Base-by-base conservation (phyloP, 2,797 vertebrate genomes). In the Silurus aristotelis region DNA sequence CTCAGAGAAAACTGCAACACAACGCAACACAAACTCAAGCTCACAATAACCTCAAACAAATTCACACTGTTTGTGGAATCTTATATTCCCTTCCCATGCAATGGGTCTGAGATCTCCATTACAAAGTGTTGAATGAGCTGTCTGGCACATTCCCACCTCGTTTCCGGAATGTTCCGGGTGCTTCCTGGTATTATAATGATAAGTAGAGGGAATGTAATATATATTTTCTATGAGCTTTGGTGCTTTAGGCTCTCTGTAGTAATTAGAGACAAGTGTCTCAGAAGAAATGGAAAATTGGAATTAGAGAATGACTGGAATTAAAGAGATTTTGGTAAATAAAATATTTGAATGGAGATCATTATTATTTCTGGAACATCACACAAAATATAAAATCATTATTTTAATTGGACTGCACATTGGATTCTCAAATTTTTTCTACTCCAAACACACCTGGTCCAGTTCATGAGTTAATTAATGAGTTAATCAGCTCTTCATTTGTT, bases 1-100 rank as follows among this genome's bases (percentile, higher is more conserved):
- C 92, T 92, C 86, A 20, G 87, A 92, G 93, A 93, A 52, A 52
- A 89, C 82, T 70, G 52, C n/a, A 86, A 87, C 92, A 86, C 87
- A 91, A 86, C 85, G 43, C 43, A 10, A 20, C n/a, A 1, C 85
- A 84, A 52, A 10, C 48, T 52, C 38, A 38, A 89, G 90, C 89
- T 79, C 27, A 58, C 76, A 31, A 22, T 77, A 89, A 88, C 90
- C 73, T 70, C 81, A 89, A 72, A 64, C 70, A 68, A 80, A 77
- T 83, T 86, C 75, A 64, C 83, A 86, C 73, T 86, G 83, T 52
- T 89, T 89, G 38, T 72, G 73, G 88, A 88, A 90, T 91, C 73
- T 27, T 87, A 86, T 83, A 87, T 85, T 90, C 86, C 90, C 85
- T 86, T 87, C 87, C 80, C 48, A 82, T 87, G 80, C 83, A 9